phyloP scores from a whole-genome alignment of 2,113 vertebrate genomes.

The Bambusicola thoracicus region DNA sequence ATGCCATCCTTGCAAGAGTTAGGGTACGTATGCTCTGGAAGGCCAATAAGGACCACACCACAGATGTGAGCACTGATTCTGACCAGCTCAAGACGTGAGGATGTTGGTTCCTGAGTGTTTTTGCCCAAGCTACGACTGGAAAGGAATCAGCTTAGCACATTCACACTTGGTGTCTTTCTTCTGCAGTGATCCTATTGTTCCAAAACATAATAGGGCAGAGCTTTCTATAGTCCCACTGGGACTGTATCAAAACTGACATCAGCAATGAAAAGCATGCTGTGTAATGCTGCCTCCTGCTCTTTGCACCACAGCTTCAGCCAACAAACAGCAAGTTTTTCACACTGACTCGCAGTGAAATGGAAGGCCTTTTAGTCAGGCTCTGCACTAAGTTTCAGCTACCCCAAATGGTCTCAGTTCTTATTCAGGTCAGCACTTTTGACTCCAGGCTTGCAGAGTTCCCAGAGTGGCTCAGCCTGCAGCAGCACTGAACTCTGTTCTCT shows the following conservation, averaged over 20 bases:
- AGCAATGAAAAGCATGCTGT: conserved; percentile 76
- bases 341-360: conserved; percentile 62
- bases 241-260: conserved; percentile 76
- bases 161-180: conserved; percentile 66
- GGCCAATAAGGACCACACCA: neutral
- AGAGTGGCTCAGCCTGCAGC: conserved; percentile 16
- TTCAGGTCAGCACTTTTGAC: conserved; percentile 63
- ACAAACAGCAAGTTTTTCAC: conserved; percentile 74
- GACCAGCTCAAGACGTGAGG: neutral
- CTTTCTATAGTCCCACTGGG: conserved; percentile 73
- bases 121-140: conserved; percentile 2
- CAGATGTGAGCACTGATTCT: neutral
- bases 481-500: conserved; percentile 33
- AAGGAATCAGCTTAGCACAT: conserved; percentile 41
- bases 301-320: conserved; percentile 54
- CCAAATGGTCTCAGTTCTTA: conserved; percentile 75
- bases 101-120: neutral
- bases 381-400: conserved; percentile 69
- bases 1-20: neutral
- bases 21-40: neutral
- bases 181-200: conserved; percentile 76
- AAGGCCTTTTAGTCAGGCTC: conserved; percentile 60
- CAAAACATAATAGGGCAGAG: conserved; percentile 74
- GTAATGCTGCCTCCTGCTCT: conserved; percentile 59
- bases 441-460: conserved; percentile 11